Evolutionary conservation across 1,140 invertebrate genomes (phyloP).

Genomic region (Caligus rogercresseyi): DNA sequence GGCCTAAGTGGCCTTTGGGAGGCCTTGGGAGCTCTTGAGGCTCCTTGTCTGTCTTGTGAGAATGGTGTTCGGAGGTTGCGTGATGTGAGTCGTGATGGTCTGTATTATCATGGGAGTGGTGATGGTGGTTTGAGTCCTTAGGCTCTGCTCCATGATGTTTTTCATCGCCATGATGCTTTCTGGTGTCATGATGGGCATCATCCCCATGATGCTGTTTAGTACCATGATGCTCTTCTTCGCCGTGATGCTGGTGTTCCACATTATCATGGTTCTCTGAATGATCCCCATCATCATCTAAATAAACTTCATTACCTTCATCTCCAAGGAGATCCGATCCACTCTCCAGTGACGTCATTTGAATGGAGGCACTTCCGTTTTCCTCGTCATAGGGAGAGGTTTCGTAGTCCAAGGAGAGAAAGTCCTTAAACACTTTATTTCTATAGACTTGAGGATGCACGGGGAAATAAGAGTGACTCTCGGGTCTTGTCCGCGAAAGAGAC

Average conservation of each 20-base stretch:
- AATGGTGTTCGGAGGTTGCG: not conserved
- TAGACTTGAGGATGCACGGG: not conserved
- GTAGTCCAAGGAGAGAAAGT: not conserved
- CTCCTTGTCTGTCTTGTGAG: not conserved
- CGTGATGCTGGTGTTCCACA: not conserved
- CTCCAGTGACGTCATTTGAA: not conserved
- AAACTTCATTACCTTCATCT: not conserved
- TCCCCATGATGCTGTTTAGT: constrained; percentile 7
- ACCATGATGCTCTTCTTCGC: constrained; percentile 9
- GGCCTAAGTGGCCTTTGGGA: constrained; percentile 23
- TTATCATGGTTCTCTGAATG: constrained; percentile 8
- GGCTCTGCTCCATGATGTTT: constrained; percentile 1
- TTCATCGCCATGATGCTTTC: constrained; percentile 7
- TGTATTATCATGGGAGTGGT: not conserved
- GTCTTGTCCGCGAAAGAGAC: not conserved
- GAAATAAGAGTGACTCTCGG: not conserved
- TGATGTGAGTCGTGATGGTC: constrained; percentile 3
- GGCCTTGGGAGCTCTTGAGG: not conserved
- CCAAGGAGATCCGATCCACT: too few species aligned
- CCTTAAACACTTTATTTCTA: not conserved
- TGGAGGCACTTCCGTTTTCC: not conserved
- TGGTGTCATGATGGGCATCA: constrained; percentile 6
- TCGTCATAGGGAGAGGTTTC: not conserved
- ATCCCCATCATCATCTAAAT: not conserved
- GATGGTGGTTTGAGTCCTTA: constrained; percentile 8